Evolutionary conservation across 2,797 vertebrate genomes (phyloP), one percentile per base, ranked within the genome.

Genomic region (Perodicticus potto): DNA sequence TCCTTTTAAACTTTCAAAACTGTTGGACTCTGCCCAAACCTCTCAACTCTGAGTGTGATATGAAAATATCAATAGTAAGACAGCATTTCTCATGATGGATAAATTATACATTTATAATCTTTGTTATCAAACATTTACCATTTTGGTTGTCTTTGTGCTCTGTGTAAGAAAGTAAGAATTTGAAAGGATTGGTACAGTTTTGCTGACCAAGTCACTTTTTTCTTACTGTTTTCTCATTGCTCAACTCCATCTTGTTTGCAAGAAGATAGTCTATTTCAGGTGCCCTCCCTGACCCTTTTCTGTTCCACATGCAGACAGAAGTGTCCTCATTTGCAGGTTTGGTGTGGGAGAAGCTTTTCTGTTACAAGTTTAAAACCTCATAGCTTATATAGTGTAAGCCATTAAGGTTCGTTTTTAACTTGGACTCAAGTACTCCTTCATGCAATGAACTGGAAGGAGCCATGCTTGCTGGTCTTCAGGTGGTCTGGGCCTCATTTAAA

Each of bases 371-470:
- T 98, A 98, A 98, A 94, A 98, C 63, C 93, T 98, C 95, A 94
- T 63, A 89, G 96, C 37, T 98, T 97, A 92, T 97, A 95, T 97
- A 98, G 97, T 97, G 93, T 96, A 97, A 98, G 29, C 0, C 61
- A 70, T 94, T 94, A 83, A 97, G 91, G 94, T 97, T 97, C 70
- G 69, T 96, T 97, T 87, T 97, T 95, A 95, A 97, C 93, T 92
- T 97, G 97, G 96, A 97, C 98, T 97, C 76, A 96, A 96, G 96
- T 97, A 97, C 92, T 97, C 94, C 93, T 97, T 98, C 95, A 96
- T 97, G 97, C 97, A 97, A 97, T 98, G 98, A 98, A 97, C 97
- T 97, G 96, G 97, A 94, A 97, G 89, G 97, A 98, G 97, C 94
- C 96, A 81, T 89, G 86, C 93, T 97, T 86, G 97, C 96, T 95